These are phyloP conservation scores for Cinclus cinclus DNA, from an alignment of 2,113 vertebrate genomes.

Conservation along the genomic window DNA sequence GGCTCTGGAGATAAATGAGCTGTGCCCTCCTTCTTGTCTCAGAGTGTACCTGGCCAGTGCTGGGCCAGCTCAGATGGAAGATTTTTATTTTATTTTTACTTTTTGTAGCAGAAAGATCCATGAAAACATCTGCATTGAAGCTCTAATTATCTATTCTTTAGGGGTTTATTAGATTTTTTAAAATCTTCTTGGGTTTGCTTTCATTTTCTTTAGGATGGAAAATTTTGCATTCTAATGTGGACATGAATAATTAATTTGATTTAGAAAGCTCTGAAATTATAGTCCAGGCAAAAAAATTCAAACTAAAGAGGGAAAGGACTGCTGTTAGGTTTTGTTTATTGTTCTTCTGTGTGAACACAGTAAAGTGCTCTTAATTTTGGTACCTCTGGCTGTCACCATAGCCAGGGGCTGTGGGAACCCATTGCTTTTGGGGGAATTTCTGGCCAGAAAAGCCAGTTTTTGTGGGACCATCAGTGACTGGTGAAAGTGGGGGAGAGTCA, in stretches of 20 bases:
- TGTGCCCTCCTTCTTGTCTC: not conserved
- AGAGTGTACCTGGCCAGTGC: not conserved
- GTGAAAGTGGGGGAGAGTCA: not conserved
- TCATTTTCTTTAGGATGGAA: not conserved
- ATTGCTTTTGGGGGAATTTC: not conserved
- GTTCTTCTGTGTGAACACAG: not conserved
- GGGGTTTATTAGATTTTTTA: not conserved
- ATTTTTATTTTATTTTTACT: too few species aligned
- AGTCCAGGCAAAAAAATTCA: not conserved
- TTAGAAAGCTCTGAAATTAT: not conserved
- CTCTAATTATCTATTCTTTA: not conserved
- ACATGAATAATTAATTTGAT: not conserved
- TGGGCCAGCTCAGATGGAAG: not conserved
- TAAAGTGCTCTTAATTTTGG: not conserved
- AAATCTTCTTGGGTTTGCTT: not conserved
- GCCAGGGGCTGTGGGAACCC: not conserved
- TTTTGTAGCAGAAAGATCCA: not conserved
- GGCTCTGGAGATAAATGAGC: not conserved
- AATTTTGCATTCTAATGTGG: not conserved
- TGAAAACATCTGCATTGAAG: not conserved
- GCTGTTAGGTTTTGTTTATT: not conserved
- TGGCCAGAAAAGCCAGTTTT: not conserved
- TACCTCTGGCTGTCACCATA: not conserved
- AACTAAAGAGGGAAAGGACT: not conserved
- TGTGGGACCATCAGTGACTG: not conserved